Evolutionary conservation across 1,140 invertebrate genomes (phyloP), one percentile per base, ranked within the genome.

Genomic region (Dinothrombium tinctorium): DNA sequence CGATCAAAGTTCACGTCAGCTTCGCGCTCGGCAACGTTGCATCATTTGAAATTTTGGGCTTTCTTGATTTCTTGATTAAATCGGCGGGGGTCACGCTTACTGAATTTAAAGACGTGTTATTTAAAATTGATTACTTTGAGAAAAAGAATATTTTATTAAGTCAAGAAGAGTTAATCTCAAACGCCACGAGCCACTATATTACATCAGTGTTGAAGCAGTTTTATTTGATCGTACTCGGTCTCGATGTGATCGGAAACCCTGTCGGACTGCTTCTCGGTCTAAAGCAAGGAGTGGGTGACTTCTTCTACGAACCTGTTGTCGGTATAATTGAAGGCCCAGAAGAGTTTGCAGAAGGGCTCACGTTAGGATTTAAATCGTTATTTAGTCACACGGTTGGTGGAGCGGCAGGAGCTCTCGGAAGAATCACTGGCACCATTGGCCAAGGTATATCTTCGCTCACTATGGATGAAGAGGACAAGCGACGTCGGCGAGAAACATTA

Each of bases 191-290:
- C 35, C 92, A 98, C 59, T 98, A 98, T 54, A 70, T 72, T 1
- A 75, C 77, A 0, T 61, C 63, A 54, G 60, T 63, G 43, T 65
- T 94, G 7, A 92, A 90, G 54, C 89, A 96, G 58, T 65, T 86
- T 3, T 98, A 98, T 53, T 87, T 96, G 0, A 62, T 98, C n/a
- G 81, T 98, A 7, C 64, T 98, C 22, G 92, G 92, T 2, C 60
- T 98, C 14, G 92, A 98, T 64, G 89, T 98, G 0, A 74, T 99
- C 47, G 90, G 92, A 21, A 96, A 98, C 69, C 92, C 92, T 0
- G 96, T 92, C 55, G 89, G 89, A 11, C 61, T 98, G 2, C 77
- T 95, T 1, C 60, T 90, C 8, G 92, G 92, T 11, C 66, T 98
- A 2, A 82, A 77, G 47, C 76, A 86, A 60, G 90, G 92, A 8